Conservation (phyloP, 2,888 invertebrate genomes). For the Phengaris alcon region DNA sequence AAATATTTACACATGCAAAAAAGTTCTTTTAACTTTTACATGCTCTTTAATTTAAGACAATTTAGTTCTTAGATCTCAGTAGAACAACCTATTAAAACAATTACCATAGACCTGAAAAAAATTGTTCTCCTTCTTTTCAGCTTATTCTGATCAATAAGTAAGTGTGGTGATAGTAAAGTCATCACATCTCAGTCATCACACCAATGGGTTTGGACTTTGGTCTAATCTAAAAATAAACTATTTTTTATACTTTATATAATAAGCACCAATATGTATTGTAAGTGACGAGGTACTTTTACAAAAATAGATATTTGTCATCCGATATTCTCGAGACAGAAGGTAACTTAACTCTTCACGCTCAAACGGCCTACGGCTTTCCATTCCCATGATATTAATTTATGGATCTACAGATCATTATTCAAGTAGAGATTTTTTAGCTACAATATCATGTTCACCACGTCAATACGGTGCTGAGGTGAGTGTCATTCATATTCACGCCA, state of each 20-base stretch:
- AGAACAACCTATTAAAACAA: no score
- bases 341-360: conserved; percentile 63
- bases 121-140: no score
- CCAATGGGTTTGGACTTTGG: no score
- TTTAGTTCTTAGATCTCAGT: no score
- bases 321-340: conserved; percentile 52
- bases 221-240: no score
- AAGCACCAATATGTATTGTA: not conserved
- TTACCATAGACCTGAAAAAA: no score
- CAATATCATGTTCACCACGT: not conserved
- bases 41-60: no score
- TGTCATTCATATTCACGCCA: not conserved
- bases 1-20: not conserved
- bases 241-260: not conserved
- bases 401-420: not conserved
- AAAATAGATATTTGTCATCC: conserved; percentile 38
- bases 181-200: no score
- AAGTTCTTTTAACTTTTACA: not conserved
- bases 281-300: conserved; percentile 20
- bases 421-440: not conserved
- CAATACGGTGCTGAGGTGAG: not conserved
- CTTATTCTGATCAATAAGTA: no score
- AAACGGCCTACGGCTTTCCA: conserved; percentile 56
- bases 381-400: conserved; percentile 46
- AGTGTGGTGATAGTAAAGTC: no score